Base-by-base conservation (phyloP, 1,140 invertebrate genomes). In the Papilio aristodemus region DNA sequence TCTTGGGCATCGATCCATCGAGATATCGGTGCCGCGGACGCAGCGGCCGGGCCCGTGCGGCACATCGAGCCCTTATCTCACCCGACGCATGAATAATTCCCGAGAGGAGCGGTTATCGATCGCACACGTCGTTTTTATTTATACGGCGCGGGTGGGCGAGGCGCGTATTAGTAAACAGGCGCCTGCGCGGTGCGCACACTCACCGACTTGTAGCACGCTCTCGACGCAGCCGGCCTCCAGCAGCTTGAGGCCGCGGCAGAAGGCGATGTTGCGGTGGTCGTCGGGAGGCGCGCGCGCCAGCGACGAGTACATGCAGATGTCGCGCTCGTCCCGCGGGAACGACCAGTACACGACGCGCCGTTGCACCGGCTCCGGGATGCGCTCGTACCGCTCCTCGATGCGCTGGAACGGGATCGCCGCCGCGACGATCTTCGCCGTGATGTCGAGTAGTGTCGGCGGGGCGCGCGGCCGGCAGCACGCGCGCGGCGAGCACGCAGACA, bases 291-390 rank as follows among this genome's bases (percentile, higher is more conserved):
- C 93, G 70, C 93, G 92, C 85, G 95, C 94, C 87, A 97, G 93
- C 74, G 96, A 97, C 68, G 95, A 96, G 91, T 97, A 97, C 95
- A 97, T 97, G 87, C 95, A 96, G 85, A 97, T 97, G 92, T 97
- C 96, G 79, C 94, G 92, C 90, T 97, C 96, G 89, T 97, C 95
- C 76, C 96, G 91, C 71, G 96, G 96, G 90, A 97, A 97, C 67
- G 96, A 96, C 96, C 96, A 97, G 92, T 94, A 97, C 81, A 97
- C 96, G 84, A 97, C 96, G 84, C 96, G 93, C 70, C 95, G 93
- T 89, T 97, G 96, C 79, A 97, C 96, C 70, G 96, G 96, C 90
- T 97, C 96, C 43, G 96, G 96, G 85, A 97, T 97, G 75, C 96
- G 94, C 80, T 96, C 95, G 89, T 96, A 97, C 73, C 95, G 93